Conservation (phyloP, 1,140 invertebrate species). For the Oppia nitens region DNA sequence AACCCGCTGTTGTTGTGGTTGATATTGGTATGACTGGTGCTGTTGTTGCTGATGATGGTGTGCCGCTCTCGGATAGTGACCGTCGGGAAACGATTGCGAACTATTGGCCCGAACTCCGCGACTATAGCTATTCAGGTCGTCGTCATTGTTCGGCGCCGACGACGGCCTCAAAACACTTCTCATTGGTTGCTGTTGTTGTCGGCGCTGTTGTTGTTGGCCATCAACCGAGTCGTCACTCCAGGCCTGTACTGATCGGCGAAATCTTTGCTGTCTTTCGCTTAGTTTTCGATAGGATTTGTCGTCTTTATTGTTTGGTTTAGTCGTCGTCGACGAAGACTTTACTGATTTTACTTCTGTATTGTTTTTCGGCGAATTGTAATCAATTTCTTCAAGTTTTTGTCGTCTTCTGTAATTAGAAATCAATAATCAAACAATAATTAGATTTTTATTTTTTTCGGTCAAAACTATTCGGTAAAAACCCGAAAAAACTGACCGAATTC, state of each 20-base stretch:
- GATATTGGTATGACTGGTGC: not conserved
- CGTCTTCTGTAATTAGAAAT: no score
- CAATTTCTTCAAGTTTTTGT: not conserved
- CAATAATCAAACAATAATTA: no score
- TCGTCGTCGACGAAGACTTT: not conserved
- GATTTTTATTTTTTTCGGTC: no score
- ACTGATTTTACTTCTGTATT: not conserved
- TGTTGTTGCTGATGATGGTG: not conserved
- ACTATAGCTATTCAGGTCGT: not conserved
- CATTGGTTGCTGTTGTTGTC: no score
- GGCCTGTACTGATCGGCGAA: not conserved
- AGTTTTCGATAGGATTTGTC: not conserved
- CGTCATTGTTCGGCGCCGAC: not conserved
- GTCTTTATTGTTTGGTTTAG: not conserved
- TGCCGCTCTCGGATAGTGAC: no score
- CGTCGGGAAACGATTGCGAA: not conserved
- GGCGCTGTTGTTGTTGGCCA: not conserved
- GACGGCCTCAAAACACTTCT: not conserved
- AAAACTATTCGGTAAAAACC: no score
- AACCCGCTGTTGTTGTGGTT: not conserved
- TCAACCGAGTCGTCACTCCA: not conserved
- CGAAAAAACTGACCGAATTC: not conserved
- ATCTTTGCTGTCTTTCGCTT: no score
- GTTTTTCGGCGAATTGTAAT: not conserved
- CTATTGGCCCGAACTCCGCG: not conserved